These are phyloP conservation scores for Vanessa tameamea DNA, from an alignment of 1,140 invertebrate genomes.

Conservation along the genomic window DNA sequence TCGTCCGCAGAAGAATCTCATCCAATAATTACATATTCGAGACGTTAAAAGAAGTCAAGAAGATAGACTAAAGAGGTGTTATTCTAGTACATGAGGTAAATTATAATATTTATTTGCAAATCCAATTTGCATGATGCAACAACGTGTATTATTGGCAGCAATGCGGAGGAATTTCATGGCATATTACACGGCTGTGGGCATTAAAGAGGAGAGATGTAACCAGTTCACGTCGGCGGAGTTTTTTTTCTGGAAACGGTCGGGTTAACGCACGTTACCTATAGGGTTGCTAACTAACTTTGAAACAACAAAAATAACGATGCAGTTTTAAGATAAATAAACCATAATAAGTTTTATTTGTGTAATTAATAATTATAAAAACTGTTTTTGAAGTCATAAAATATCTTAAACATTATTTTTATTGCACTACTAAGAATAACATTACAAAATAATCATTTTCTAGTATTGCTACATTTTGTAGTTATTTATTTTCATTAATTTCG, in stretches of 20 bases:
- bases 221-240: slow-evolving; percentile 25
- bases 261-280: slow-evolving; percentile 30
- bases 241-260: slow-evolving; percentile 26
- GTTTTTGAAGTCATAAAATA: too few relatives aligned
- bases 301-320: too few relatives aligned
- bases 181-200: slow-evolving; percentile 17
- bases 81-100: slow-evolving; percentile 2
- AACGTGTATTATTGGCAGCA: slow-evolving; percentile 26
- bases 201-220: slow-evolving; percentile 31
- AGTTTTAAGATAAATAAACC: too few relatives aligned
- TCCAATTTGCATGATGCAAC: slow-evolving; percentile 32
- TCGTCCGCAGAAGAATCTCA: background rate
- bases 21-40: background rate
- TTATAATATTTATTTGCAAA: slow-evolving; percentile 18
- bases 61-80: slow-evolving; percentile 5
- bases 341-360: too few relatives aligned
- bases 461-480: too few relatives aligned
- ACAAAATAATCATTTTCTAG: too few relatives aligned
- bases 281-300: slow-evolving; percentile 5
- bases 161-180: slow-evolving; percentile 26
- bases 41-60: background rate
- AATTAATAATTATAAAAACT: too few relatives aligned
- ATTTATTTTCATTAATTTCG: too few relatives aligned
- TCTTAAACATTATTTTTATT: too few relatives aligned
- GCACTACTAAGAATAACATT: too few relatives aligned